Evolutionary conservation across 2,113 vertebrate species (phyloP).

Genomic region (Pelecanoides urinatrix): DNA sequence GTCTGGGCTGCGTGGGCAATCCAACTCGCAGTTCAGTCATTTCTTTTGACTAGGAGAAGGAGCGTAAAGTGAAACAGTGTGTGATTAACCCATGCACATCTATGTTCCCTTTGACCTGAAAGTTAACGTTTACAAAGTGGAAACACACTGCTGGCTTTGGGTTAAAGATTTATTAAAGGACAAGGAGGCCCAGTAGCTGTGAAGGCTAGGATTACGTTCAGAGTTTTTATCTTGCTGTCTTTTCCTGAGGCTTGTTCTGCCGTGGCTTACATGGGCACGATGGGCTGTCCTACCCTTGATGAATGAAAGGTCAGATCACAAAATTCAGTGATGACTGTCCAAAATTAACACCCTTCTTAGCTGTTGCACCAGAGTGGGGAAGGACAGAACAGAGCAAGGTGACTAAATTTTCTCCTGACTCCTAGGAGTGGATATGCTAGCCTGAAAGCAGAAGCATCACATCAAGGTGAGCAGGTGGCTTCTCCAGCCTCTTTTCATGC

Average conservation of each 20-base stretch:
- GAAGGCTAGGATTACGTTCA: neutral
- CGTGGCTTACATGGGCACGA: neutral
- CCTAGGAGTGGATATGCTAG: neutral
- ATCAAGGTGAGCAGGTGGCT: neutral
- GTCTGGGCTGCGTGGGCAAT: neutral
- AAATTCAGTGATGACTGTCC: neutral
- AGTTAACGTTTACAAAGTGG: neutral
- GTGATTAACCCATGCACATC: neutral
- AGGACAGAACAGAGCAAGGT: neutral
- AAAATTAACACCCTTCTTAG: neutral
- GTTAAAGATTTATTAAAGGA: slow-evolving; percentile 46
- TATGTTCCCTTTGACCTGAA: neutral
- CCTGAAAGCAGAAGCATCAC: neutral
- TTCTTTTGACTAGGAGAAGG: neutral
- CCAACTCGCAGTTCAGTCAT: neutral
- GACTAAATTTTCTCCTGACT: neutral
- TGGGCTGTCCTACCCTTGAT: neutral
- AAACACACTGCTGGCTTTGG: neutral
- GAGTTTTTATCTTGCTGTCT: neutral
- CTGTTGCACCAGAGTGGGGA: neutral
- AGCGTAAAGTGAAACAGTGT: neutral
- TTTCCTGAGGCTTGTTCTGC: neutral
- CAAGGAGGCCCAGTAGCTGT: neutral
- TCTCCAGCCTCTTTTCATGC: neutral
- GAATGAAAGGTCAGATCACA: neutral